These are phyloP conservation scores for Apeltes quadracus DNA, from an alignment of 2,113 vertebrate species.

Conservation along the genomic window DNA sequence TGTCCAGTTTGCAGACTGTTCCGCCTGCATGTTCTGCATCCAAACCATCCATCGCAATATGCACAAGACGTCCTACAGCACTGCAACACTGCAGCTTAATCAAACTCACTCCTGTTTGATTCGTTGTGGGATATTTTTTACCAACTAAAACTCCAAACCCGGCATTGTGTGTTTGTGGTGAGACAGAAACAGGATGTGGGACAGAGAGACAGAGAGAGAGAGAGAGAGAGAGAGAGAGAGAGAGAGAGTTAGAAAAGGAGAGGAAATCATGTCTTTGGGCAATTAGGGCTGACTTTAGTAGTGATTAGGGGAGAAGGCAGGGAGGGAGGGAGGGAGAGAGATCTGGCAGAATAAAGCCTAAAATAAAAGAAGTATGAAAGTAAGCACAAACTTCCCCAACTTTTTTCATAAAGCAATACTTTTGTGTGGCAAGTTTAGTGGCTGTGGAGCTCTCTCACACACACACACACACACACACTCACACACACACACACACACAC, in stretches of 20 bases:
- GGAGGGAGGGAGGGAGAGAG: conserved; percentile 45
- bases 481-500: neutral
- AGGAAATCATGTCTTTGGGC: conserved; percentile 39
- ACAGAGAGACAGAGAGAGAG: conserved; percentile 24
- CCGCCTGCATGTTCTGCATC: neutral
- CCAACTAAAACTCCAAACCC: conserved; percentile 73
- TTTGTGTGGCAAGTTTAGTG: conserved; percentile 2
- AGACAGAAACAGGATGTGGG: conserved; percentile 22
- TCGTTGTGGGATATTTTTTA: conserved; percentile 63
- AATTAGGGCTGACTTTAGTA: conserved; percentile 71
- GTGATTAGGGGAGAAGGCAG: conserved; percentile 60
- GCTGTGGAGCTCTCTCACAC: neutral
- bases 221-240: conserved; percentile 6
- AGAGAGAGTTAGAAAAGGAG: conserved; percentile 17
- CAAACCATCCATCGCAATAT: neutral
- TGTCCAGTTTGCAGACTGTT: neutral
- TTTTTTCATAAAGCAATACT: conserved; percentile 13
- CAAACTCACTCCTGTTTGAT: conserved; percentile 63
- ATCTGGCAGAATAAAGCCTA: conserved; percentile 61
- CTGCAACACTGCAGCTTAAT: conserved; percentile 42
- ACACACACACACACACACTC: conserved; percentile 5
- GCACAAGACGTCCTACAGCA: neutral
- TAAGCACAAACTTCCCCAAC: conserved; percentile 35
- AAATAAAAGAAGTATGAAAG: conserved; percentile 43
- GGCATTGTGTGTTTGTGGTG: conserved; percentile 46